phyloP scores from a whole-genome alignment of 2,888 invertebrate genomes.

The Orthosia cruda region DNA sequence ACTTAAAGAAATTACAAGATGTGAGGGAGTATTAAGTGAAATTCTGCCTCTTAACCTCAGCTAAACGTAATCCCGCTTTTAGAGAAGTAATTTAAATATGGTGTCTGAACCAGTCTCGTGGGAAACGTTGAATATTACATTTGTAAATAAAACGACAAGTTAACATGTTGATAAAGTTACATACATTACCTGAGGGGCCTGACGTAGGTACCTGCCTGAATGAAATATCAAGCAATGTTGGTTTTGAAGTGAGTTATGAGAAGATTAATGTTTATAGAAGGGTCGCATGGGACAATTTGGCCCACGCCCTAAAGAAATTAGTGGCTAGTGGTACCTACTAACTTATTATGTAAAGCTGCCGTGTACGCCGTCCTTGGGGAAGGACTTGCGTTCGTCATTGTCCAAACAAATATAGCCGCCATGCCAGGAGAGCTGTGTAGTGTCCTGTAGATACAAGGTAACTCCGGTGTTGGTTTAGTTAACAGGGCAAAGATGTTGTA shows the following conservation, averaged over 20 bases:
- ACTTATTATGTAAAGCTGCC: constrained; percentile 60
- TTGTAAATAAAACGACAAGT: constrained; percentile 75
- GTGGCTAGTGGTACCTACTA: constrained; percentile 44
- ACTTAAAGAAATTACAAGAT: constrained; percentile 76
- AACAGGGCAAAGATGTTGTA: constrained; percentile 27
- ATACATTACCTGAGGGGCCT: constrained; percentile 50
- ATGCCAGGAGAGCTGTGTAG: constrained; percentile 31
- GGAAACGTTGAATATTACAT: constrained; percentile 74
- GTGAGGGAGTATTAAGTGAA: constrained; percentile 72
- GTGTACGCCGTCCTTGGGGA: constrained; percentile 52
- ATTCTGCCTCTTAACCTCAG: constrained; percentile 73
- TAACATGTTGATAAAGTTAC: constrained; percentile 70
- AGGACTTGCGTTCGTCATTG: constrained; percentile 47
- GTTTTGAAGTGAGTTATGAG: constrained; percentile 53
- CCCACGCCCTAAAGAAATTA: constrained; percentile 58
- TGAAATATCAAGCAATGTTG: constrained; percentile 64
- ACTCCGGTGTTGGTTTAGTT: constrained; percentile 28
- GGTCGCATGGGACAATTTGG: constrained; percentile 50
- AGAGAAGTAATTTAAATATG: constrained; percentile 77
- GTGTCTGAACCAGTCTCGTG: constrained; percentile 61
- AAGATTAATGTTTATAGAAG: constrained; percentile 53
- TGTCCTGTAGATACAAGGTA: constrained; percentile 25
- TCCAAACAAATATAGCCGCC: constrained; percentile 53
- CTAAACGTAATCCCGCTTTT: constrained; percentile 75
- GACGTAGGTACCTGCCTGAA: constrained; percentile 39